Evolutionary conservation across 2,888 invertebrate genomes (phyloP), one percentile per base, ranked within the genome.

Genomic region (Strigamia transsilvanica): DNA sequence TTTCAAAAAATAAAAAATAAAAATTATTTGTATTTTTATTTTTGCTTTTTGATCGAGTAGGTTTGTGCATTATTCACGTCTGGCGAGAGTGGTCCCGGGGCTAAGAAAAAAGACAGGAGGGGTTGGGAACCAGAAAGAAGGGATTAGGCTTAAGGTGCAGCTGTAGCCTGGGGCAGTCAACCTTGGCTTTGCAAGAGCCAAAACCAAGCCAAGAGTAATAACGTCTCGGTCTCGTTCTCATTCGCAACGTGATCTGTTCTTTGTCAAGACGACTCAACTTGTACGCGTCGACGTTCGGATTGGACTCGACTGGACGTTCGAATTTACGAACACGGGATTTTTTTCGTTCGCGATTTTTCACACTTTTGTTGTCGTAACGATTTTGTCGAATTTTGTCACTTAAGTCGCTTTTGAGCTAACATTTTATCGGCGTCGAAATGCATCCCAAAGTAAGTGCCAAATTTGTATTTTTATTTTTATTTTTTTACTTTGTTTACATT

Each of bases 101-200:
- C 73, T 73, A 23, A 18, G 32, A 73, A 18, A 56, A 56, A 73
- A 73, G 23, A 23, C 27, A 32, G 32, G 73, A 32, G 73, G 73
- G 73, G 73, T 32, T 23, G 73, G 32, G 32, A 32, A n/a, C 6
- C 5, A 27, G 32, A 32, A 73, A 73, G 73, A 73, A 32, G 73
- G 73, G 73, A 73, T 73, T 73, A 73, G 73, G 73, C 73, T 73
- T 73, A 73, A 73, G 73, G 73, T 73, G 73, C 73, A 73, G 73
- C 73, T 73, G 73, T 73, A 73, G 73, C 73, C 73, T 27, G 32
- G 73, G 73, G 73, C 73, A 73, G 73, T 73, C 73, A 73, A 73
- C 73, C 73, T 73, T 73, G 73, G 73, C 73, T 12, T 73, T 73
- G 73, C 38, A 38, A 38, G 38, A 38, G 38, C 38, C 38, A 38